Evolutionary conservation across 1,140 invertebrate species (phyloP).

Genomic region (Berghia stephanieae): DNA sequence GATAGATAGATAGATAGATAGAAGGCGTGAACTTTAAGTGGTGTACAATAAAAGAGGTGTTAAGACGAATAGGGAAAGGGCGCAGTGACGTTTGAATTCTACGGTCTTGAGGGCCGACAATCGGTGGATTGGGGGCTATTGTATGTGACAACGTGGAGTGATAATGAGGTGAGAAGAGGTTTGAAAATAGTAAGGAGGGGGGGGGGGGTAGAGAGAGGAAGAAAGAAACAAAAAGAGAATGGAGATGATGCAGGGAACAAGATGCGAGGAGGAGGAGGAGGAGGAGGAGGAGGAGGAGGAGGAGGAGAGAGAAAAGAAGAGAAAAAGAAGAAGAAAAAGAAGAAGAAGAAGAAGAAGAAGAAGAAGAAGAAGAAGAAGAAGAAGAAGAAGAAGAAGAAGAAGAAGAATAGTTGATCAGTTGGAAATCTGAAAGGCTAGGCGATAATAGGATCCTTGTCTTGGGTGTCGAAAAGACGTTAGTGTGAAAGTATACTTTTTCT

Average conservation of each 20-base stretch:
- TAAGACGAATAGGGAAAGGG: no score
- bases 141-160: no score
- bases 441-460: neutral
- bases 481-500: no score
- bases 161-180: no score
- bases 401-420: neutral
- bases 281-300: slow-evolving; percentile 10
- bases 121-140: no score
- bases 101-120: no score
- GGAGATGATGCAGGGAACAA: slow-evolving; percentile 3
- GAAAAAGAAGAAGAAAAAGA: neutral
- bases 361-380: neutral
- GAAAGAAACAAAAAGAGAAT: neutral
- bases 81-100: no score
- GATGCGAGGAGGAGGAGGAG: slow-evolving; percentile 3
- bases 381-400: neutral
- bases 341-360: neutral
- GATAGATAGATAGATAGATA: slow-evolving; percentile 7
- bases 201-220: slow-evolving; percentile 21
- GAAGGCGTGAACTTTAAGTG: no score
- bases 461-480: neutral
- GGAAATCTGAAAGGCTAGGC: neutral
- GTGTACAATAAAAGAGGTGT: no score
- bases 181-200: neutral
- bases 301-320: neutral